Percentiles rank a stretch among this genome's conserved stretches.
These are phyloP conservation scores for Lissonota sp. DNA, from an alignment of 2,888 invertebrate species.

Conservation along the genomic window DNA sequence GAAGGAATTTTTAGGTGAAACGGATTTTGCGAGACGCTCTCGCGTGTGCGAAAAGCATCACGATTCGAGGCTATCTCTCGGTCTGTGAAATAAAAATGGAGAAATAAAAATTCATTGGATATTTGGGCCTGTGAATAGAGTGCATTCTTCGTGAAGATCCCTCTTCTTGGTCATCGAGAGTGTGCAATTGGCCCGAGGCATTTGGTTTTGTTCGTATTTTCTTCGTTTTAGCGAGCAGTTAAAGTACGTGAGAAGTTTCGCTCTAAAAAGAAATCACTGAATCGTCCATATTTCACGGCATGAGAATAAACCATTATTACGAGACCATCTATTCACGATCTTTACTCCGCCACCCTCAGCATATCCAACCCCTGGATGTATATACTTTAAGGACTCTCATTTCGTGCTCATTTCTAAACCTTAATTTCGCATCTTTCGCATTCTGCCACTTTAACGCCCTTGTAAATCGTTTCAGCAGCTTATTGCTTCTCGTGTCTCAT, in stretches of 20 bases:
- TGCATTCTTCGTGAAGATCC: conserved; percentile 4
- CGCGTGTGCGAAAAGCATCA: conserved; percentile 5
- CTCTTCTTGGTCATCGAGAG: conserved; percentile 20
- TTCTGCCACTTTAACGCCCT: conserved; percentile 10
- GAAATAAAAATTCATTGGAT: conserved; percentile 32
- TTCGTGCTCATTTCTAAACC: background rate
- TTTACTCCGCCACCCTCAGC: conserved; percentile 5
- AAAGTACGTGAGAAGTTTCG: background rate
- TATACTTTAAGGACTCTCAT: conserved; percentile 1
- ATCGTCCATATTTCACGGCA: conserved; percentile 13
- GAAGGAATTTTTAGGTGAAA: conserved; percentile 13
- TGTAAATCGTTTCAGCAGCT: conserved; percentile 42
- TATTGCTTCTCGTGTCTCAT: conserved; percentile 23
- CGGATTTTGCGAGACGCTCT: conserved; percentile 11
- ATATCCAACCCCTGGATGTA: conserved; percentile 1
- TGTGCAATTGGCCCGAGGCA: conserved; percentile 24
- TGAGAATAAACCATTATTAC: conserved; percentile 23
- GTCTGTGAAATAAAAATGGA: background rate
- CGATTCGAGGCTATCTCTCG: background rate
- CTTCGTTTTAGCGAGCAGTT: background rate
- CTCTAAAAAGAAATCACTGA: conserved; percentile 41
- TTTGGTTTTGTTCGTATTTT: conserved; percentile 15
- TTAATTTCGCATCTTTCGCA: conserved; percentile 12
- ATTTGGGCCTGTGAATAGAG: conserved; percentile 13
- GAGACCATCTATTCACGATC: conserved; percentile 15